Conservation (phyloP, 2,797 vertebrate species). For the Ctenopoma multispine region DNA sequence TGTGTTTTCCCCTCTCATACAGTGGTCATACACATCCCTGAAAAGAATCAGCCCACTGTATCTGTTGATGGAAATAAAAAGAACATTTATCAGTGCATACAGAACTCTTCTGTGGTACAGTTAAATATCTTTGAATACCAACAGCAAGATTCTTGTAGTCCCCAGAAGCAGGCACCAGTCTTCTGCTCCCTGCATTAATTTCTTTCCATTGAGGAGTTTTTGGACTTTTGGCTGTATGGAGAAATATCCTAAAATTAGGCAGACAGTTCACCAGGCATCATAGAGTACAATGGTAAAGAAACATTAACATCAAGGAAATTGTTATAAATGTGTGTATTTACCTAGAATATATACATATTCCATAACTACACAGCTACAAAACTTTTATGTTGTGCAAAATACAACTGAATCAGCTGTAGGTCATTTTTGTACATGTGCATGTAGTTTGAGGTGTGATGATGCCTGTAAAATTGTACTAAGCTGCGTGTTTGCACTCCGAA, state of each 20-base stretch:
- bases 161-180: neutral
- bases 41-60: constrained; percentile 17
- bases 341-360: neutral
- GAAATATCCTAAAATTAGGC: constrained; percentile 1
- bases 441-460: neutral
- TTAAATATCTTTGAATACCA: constrained; percentile 4
- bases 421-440: neutral
- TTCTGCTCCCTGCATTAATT: constrained; percentile 1
- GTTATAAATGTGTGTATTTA: neutral
- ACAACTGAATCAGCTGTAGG: neutral
- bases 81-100: constrained; percentile 15
- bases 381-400: neutral
- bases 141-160: neutral
- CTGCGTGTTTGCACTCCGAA: neutral
- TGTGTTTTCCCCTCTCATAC: neutral
- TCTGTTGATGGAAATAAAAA: constrained; percentile 12
- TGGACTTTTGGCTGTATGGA: neutral
- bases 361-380: neutral
- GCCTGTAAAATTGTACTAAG: neutral
- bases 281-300: neutral
- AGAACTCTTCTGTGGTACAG: constrained; percentile 3
- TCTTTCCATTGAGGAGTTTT: neutral
- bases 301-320: neutral
- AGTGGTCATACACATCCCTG: constrained; percentile 7
- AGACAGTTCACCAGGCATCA: neutral